Conservation (phyloP, 2,888 invertebrate genomes). For the Cephalotes varians region DNA sequence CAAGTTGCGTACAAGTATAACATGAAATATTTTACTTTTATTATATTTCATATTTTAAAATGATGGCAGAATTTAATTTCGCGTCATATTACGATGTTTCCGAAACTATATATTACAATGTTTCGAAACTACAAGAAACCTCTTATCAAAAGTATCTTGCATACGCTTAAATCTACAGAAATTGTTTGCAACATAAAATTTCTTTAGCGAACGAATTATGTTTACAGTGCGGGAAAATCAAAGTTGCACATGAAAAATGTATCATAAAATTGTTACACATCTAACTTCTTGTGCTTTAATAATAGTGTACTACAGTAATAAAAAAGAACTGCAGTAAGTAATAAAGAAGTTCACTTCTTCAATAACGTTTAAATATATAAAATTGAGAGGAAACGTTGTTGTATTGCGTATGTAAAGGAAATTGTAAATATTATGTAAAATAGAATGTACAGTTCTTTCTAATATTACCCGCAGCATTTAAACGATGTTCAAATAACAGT, state of each 20-base stretch:
- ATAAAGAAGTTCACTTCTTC: no score
- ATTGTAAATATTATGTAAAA: not conserved
- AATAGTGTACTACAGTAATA: not conserved
- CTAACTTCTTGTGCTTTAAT: not conserved
- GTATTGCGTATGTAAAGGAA: not conserved
- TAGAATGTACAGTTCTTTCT: not conserved
- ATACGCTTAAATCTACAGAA: slow-evolving; percentile 39
- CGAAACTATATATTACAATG: slow-evolving; percentile 45
- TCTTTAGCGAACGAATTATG: not conserved
- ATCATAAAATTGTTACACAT: not conserved
- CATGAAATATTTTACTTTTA: slow-evolving; percentile 18
- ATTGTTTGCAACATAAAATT: slow-evolving; percentile 11
- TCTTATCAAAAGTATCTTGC: slow-evolving; percentile 37
- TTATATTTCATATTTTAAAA: slow-evolving; percentile 38
- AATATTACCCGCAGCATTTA: slow-evolving; percentile 9
- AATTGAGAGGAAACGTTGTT: not conserved
- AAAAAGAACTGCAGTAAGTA: no score
- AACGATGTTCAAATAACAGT: not conserved
- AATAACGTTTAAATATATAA: not conserved
- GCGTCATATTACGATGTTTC: slow-evolving; percentile 34
- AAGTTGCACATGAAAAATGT: not conserved
- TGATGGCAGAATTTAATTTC: slow-evolving; percentile 37
- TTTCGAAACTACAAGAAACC: slow-evolving; percentile 30
- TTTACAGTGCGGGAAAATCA: slow-evolving; percentile 11
- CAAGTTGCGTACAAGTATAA: slow-evolving; percentile 16